Evolutionary conservation across 1,140 invertebrate species (phyloP).

Genomic region (Subanguina moxae): DNA sequence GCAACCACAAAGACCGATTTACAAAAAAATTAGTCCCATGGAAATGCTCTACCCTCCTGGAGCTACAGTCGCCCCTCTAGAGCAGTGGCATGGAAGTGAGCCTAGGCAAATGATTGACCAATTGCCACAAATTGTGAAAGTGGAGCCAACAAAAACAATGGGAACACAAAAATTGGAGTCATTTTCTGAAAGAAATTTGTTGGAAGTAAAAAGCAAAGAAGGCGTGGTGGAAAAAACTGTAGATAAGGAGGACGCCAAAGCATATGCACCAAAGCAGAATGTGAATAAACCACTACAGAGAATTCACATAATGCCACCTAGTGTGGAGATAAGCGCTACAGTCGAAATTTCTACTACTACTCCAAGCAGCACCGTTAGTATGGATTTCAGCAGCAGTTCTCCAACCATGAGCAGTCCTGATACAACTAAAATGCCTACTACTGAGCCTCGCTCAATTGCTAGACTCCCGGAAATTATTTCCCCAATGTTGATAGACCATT

Average conservation of each 20-base stretch:
- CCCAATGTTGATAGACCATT: too few species aligned
- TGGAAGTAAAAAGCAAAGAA: background rate
- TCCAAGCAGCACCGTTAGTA: background rate
- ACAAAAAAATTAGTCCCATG: background rate
- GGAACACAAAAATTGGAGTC: background rate
- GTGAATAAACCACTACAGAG: conserved; percentile 11
- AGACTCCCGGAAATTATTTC: too few species aligned
- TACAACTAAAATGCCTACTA: too few species aligned
- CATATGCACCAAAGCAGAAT: conserved; percentile 10
- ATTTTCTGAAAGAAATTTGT: conserved; percentile 3
- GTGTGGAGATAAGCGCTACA: conserved; percentile 10
- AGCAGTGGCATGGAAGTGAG: background rate
- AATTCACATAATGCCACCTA: conserved; percentile 12
- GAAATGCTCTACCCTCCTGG: conserved; percentile 14
- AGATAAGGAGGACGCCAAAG: conserved; percentile 9
- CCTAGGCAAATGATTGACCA: background rate
- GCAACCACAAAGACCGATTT: background rate
- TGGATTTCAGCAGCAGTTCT: too few species aligned
- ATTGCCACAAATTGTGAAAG: too few species aligned
- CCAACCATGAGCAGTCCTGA: too few species aligned
- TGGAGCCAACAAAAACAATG: too few species aligned
- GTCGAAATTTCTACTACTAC: background rate
- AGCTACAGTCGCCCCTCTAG: conserved; percentile 11
- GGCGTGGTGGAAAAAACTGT: background rate
- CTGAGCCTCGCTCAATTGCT: too few species aligned